Evolutionary conservation across 2,797 vertebrate species (phyloP).

Genomic region (Zenarchopterus dispar): DNA sequence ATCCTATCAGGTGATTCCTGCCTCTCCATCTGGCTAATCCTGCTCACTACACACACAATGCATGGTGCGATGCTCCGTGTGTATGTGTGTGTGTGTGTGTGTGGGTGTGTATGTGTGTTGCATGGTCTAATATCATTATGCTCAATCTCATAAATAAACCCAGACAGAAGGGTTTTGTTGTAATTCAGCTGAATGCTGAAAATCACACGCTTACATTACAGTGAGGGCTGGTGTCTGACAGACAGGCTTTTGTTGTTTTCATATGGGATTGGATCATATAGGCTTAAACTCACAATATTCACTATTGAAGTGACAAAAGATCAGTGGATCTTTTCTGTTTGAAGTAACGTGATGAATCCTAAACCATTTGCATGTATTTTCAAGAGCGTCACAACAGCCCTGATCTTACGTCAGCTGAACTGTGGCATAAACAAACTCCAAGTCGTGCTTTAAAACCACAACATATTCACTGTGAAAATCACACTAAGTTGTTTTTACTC

Average conservation of each 20-base stretch:
- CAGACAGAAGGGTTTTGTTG: slow-evolving; percentile 45
- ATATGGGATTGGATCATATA: slow-evolving; percentile 43
- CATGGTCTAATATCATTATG: slow-evolving; percentile 61
- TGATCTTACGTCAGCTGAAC: slow-evolving; percentile 40
- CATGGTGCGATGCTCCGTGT: slow-evolving; percentile 34
- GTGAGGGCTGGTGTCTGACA: slow-evolving; percentile 43
- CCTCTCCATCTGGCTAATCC: slow-evolving; percentile 98
- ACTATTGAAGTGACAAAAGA: slow-evolving; percentile 42
- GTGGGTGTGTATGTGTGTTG: slow-evolving; percentile 43
- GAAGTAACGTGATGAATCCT: slow-evolving; percentile 12
- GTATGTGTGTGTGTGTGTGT: slow-evolving; percentile 40
- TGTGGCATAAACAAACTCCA: slow-evolving; percentile 19
- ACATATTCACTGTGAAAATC: not conserved
- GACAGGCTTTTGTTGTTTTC: slow-evolving; percentile 43
- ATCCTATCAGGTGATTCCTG: slow-evolving; percentile 99
- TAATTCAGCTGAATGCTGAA: slow-evolving; percentile 56
- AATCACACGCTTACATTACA: slow-evolving; percentile 34
- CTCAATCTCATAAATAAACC: slow-evolving; percentile 52
- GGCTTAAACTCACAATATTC: slow-evolving; percentile 37
- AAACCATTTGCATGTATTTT: slow-evolving; percentile 40
- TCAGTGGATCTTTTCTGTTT: slow-evolving; percentile 33
- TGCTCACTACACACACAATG: slow-evolving; percentile 75
- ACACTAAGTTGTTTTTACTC: not conserved
- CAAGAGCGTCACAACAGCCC: slow-evolving; percentile 21
- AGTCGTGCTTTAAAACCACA: slow-evolving; percentile 1